These are phyloP conservation scores for Papilio polytes DNA, from an alignment of 1,140 invertebrate genomes.

Conservation along the genomic window DNA sequence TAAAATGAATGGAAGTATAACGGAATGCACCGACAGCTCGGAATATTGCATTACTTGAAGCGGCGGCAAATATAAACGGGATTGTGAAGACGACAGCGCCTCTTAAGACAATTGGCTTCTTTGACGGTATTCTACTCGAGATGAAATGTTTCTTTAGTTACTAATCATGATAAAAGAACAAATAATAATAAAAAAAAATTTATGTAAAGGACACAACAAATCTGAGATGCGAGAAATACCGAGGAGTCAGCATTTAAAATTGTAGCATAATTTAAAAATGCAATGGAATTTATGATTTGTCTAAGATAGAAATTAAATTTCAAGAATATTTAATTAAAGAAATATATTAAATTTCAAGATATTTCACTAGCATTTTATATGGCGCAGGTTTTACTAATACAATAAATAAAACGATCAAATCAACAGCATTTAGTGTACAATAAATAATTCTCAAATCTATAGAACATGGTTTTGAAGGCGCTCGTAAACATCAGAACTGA, in stretches of 20 bases:
- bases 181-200: background rate
- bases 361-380: too few species aligned
- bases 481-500: constrained; percentile 22
- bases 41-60: constrained; percentile 30
- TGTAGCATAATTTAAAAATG: background rate
- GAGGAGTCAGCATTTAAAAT: background rate
- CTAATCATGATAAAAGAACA: background rate
- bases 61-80: background rate
- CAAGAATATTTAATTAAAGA: too few species aligned
- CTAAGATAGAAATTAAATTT: too few species aligned
- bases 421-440: background rate
- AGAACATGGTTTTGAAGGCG: background rate
- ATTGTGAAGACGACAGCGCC: background rate
- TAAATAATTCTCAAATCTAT: background rate
- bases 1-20: constrained; percentile 33
- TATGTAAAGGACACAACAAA: background rate
- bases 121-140: background rate
- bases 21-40: constrained; percentile 20
- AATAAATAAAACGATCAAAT: constrained; percentile 19
- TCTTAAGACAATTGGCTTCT: background rate
- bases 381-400: background rate
- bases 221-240: background rate
- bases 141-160: background rate
- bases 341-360: too few species aligned
- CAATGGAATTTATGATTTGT: background rate